Percentiles rank a stretch among this genome's conserved stretches.
These are phyloP conservation scores for Tragulus kanchil DNA, from an alignment of 2,113 vertebrate species.

Conservation along the genomic window DNA sequence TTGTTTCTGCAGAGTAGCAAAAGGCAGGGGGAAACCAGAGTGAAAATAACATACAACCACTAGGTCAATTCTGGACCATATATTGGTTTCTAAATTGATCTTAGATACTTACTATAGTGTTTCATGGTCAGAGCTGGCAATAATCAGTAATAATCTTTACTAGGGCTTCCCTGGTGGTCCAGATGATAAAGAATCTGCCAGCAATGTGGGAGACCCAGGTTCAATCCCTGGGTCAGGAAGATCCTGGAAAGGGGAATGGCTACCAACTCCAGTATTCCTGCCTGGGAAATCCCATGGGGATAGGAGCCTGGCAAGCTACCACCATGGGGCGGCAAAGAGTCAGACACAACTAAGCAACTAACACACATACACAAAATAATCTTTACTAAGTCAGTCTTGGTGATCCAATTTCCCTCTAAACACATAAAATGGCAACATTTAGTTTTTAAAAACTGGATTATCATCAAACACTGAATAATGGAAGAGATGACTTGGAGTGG, in stretches of 20 bases:
- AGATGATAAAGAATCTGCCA: background rate
- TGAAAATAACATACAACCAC: background rate
- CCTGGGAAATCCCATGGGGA: background rate
- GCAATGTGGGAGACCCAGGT: background rate
- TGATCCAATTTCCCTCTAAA: background rate
- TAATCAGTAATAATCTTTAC: background rate
- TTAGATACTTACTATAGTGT: background rate
- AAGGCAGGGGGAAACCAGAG: constrained; percentile 21
- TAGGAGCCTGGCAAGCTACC: background rate
- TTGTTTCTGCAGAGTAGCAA: constrained; percentile 90
- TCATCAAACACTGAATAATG: background rate
- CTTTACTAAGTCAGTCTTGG: background rate
- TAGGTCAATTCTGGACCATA: background rate
- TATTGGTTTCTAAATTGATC: background rate
- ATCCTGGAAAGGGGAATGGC: background rate
- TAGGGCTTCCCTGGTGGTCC: background rate
- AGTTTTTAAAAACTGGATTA: background rate
- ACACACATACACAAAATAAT: background rate
- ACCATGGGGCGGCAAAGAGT: background rate
- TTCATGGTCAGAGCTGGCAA: background rate
- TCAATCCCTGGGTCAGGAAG: background rate
- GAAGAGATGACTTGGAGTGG: background rate
- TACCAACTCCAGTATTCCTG: background rate
- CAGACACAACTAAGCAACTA: background rate
- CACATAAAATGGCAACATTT: background rate